Evolutionary conservation across 2,797 vertebrate species (phyloP).

Genomic region (Lacerta viridis): DNA sequence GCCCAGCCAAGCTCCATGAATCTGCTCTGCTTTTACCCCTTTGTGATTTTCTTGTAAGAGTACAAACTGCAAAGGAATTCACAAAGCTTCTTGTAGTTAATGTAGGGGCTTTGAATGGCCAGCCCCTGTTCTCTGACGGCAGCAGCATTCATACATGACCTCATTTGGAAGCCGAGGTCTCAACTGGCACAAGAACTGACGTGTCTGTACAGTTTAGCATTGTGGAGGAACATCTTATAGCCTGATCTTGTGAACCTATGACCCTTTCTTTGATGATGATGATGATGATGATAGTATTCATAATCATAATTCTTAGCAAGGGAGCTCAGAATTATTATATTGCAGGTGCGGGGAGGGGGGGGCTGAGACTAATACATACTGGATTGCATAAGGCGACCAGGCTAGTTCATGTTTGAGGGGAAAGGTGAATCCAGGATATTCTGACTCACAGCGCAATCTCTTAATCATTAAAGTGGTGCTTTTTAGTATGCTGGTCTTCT

Average conservation of each 20-base stretch:
- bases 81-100: not conserved
- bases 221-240: not conserved
- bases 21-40: not conserved
- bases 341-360: not conserved
- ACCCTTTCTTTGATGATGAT: not conserved
- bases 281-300: no score
- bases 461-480: not conserved
- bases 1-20: not conserved
- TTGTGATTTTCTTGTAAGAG: not conserved
- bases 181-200: not conserved
- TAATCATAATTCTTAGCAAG: not conserved
- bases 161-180: not conserved
- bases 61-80: constrained; percentile 12
- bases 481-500: not conserved
- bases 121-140: not conserved
- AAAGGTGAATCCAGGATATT: not conserved
- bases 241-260: not conserved
- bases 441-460: not conserved
- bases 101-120: no score
- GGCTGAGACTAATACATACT: not conserved
- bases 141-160: not conserved
- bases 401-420: not conserved
- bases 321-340: not conserved
- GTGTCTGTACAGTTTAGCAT: not conserved
- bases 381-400: not conserved